A percentile compares a stretch with the other conserved stretches of the same genome.
Evolutionary conservation across 2,797 vertebrate species (phyloP).

Genomic region (Phoeniculus purpureus): DNA sequence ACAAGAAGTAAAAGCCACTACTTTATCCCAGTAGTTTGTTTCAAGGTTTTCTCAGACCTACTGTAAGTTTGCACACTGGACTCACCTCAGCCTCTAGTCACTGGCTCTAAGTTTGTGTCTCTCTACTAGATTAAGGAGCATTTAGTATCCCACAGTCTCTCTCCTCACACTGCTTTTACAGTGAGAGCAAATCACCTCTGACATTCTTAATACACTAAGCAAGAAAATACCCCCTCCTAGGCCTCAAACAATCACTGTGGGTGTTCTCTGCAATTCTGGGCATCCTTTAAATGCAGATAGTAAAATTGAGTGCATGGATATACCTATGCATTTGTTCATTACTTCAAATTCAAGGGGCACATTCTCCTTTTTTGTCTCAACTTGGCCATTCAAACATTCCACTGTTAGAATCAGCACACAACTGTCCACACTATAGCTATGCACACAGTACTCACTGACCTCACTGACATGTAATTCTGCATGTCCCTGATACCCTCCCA

Average conservation of each 20-base stretch:
- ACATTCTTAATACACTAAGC: constrained; percentile 28
- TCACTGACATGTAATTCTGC: background rate
- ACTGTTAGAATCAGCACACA: background rate
- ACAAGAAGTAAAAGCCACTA: background rate
- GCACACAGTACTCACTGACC: background rate
- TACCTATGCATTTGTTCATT: background rate
- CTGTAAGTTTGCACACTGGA: background rate
- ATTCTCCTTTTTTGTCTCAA: background rate
- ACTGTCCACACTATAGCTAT: background rate
- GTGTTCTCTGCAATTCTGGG: background rate
- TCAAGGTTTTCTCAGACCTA: background rate
- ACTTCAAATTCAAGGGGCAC: background rate
- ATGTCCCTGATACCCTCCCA: background rate
- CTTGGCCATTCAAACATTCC: background rate
- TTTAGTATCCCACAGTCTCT: constrained; percentile 15
- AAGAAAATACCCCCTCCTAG: background rate
- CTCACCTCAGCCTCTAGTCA: constrained; percentile 42
- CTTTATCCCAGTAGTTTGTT: background rate
- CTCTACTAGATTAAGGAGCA: constrained; percentile 36
- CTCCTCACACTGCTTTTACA: constrained; percentile 34
- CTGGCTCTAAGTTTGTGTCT: constrained; percentile 48
- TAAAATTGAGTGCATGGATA: background rate
- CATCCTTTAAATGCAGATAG: background rate
- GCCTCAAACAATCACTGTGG: background rate
- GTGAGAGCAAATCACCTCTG: constrained; percentile 44